Evolutionary conservation across 2,888 invertebrate genomes (phyloP).

Genomic region (Drepanosiphum platanoidis): DNA sequence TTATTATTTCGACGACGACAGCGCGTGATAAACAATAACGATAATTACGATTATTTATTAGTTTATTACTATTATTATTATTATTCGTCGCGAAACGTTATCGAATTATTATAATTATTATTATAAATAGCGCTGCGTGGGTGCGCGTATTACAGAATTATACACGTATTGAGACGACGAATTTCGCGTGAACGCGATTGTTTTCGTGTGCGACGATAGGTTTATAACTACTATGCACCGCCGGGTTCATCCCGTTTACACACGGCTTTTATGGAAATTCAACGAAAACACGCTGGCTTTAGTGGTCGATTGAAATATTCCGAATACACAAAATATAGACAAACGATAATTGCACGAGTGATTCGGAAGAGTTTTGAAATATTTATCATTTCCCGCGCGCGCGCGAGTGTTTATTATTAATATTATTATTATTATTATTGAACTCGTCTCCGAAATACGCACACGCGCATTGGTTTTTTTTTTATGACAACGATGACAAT

Average conservation of each 20-base stretch:
- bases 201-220: background rate
- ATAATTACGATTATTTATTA: background rate
- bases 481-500: slow-evolving; percentile 10
- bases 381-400: background rate
- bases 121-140: background rate
- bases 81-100: background rate
- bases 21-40: background rate
- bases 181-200: background rate
- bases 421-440: no score
- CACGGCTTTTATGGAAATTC: background rate
- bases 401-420: background rate
- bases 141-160: background rate
- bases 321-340: background rate
- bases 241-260: no score
- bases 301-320: background rate
- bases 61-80: background rate
- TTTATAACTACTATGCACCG: background rate
- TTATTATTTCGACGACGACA: background rate
- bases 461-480: background rate
- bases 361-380: background rate
- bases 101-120: background rate
- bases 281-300: background rate
- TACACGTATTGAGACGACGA: background rate
- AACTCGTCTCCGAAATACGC: no score
- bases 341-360: background rate